A percentile compares a stretch with the other conserved stretches of the same genome.
Evolutionary conservation across 2,113 vertebrate genomes (phyloP).

Genomic region (Sardina pilchardus): DNA sequence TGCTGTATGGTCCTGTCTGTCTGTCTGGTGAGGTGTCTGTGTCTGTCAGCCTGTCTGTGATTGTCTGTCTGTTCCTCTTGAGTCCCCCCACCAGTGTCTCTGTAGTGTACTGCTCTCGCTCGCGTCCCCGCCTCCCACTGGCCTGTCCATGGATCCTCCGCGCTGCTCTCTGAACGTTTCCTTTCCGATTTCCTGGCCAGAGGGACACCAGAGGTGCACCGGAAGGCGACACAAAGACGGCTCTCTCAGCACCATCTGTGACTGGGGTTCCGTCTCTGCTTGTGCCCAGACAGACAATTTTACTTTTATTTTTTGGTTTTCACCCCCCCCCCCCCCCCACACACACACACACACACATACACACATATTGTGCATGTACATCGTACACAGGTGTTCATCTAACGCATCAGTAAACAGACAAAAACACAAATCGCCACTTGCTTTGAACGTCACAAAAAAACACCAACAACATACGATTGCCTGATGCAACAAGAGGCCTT

Average conservation of each 20-base stretch:
- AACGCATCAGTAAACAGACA: conserved; percentile 37
- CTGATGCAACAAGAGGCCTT: conserved; percentile 13
- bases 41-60: not conserved
- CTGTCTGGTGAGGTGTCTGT: not conserved
- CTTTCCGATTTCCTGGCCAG: conserved; percentile 75
- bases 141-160: conserved; percentile 47
- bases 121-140: not conserved
- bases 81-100: too few relatives aligned
- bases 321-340: not conserved
- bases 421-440: conserved; percentile 56
- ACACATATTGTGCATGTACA: conserved; percentile 26
- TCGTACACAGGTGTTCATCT: not conserved
- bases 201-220: conserved; percentile 68
- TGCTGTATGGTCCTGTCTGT: not conserved
- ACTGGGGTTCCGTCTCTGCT: conserved; percentile 9
- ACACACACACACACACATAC: too few relatives aligned
- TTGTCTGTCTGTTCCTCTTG: conserved; percentile 65
- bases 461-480: not conserved
- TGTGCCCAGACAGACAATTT: conserved; percentile 7
- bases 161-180: conserved; percentile 83
- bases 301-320: not conserved
- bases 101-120: not conserved
- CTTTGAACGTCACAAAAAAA: not conserved
- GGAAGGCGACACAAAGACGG: conserved; percentile 52
- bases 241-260: conserved; percentile 37